Percentiles rank a stretch among this genome's conserved stretches.
phyloP scores from a whole-genome alignment of 2,113 vertebrate genomes.

The Anarrhichthys ocellatus region DNA sequence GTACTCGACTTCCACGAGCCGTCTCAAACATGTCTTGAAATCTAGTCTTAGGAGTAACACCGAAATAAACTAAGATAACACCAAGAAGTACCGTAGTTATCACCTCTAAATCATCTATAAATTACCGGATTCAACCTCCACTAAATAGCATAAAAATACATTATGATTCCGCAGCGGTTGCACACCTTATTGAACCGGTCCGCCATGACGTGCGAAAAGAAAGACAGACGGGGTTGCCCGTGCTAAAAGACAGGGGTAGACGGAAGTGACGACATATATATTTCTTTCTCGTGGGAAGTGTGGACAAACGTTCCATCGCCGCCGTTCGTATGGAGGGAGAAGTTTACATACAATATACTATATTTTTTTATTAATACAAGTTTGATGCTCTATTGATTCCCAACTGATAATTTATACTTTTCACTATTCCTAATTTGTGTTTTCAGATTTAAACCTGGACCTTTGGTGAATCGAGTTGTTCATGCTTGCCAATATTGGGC shows the following conservation, averaged over 20 bases:
- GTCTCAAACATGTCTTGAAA: slow-evolving; percentile 5
- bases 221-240: slow-evolving; percentile 89
- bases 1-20: no score
- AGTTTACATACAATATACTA: neutral
- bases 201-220: slow-evolving; percentile 89
- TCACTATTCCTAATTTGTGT: no score
- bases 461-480: no score
- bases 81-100: accelerated
- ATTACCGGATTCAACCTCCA: accelerated
- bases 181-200: slow-evolving; percentile 88
- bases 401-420: neutral
- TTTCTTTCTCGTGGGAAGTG: neutral
- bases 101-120: accelerated
- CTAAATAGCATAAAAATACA: neutral
- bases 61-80: accelerated
- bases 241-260: slow-evolving; percentile 89
- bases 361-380: neutral
- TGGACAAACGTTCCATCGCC: neutral
- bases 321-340: neutral
- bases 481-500: no score
- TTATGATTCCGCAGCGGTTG: neutral
- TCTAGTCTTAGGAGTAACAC: accelerated
- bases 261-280: slow-evolving; percentile 69
- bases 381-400: neutral
- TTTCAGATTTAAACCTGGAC: no score